phyloP scores from a whole-genome alignment of 2,797 vertebrate genomes.

The Octomys mimax region DNA sequence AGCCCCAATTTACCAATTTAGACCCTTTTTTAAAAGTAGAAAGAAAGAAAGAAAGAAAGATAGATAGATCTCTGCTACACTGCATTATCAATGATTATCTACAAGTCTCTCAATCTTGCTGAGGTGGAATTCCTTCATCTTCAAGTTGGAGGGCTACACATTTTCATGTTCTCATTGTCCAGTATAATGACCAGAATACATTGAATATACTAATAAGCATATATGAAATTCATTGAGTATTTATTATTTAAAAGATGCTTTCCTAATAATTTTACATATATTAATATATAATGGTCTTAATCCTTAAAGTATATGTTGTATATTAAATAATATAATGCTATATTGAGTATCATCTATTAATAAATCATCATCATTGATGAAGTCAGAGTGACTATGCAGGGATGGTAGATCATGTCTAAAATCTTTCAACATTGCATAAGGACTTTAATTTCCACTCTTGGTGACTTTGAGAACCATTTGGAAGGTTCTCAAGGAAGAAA shows the following conservation, averaged over 20 bases:
- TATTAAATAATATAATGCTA: not conserved
- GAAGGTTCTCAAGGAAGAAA: not conserved
- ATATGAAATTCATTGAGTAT: not conserved
- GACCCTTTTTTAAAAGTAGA: not conserved
- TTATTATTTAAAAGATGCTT: not conserved
- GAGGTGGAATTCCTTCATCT: not conserved
- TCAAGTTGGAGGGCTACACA: not conserved
- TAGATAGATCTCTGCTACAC: not conserved
- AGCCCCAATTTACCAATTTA: not conserved
- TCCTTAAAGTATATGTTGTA: not conserved
- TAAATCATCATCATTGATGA: not conserved
- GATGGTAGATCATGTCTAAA: not conserved
- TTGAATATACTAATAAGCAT: not conserved
- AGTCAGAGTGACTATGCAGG: not conserved
- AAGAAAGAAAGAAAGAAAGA: not conserved
- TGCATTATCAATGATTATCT: not conserved
- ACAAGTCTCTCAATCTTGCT: not conserved
- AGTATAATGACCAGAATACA: not conserved
- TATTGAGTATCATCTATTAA: not conserved
- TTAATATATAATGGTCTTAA: constrained; percentile 2
- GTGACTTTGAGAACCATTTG: not conserved
- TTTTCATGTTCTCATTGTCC: not conserved
- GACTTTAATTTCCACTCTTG: not conserved
- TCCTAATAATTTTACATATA: not conserved
- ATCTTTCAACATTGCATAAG: not conserved